A percentile compares a stretch with the other conserved stretches of the same genome.
phyloP scores from a whole-genome alignment of 2,888 invertebrate genomes.

The Bimastos eiseni region DNA sequence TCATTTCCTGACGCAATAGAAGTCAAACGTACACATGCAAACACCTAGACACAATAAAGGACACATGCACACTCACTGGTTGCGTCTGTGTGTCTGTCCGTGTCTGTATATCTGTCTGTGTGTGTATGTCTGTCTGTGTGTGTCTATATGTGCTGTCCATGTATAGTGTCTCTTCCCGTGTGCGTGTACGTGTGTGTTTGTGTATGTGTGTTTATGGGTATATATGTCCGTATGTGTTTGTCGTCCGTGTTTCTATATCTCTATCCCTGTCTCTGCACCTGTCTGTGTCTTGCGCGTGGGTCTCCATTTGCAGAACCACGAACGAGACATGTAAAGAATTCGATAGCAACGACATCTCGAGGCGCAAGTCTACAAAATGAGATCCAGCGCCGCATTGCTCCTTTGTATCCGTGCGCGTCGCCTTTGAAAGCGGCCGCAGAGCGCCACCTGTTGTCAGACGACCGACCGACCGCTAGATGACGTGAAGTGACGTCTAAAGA shows the following conservation, averaged over 20 bases:
- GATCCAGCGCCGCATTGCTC: neutral
- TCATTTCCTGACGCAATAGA: too few relatives aligned
- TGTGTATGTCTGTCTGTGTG: too few relatives aligned
- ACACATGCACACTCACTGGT: too few relatives aligned
- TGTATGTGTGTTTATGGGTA: too few relatives aligned
- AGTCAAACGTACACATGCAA: too few relatives aligned
- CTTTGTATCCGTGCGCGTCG: neutral
- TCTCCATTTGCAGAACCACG: neutral
- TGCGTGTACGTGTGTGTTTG: too few relatives aligned
- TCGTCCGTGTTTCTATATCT: neutral
- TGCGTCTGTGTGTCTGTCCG: too few relatives aligned
- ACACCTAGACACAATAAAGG: too few relatives aligned
- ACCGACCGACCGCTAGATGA: neutral
- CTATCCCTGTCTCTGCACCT: neutral
- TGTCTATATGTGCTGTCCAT: too few relatives aligned
- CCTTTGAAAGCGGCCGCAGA: neutral
- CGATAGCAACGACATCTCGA: neutral
- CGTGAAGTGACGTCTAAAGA: neutral
- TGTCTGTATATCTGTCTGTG: too few relatives aligned
- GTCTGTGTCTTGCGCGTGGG: neutral
- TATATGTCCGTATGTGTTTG: neutral
- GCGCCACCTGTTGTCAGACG: neutral
- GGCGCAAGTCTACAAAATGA: neutral
- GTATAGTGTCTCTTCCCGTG: too few relatives aligned
- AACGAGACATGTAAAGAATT: neutral